Percentiles rank a stretch among this genome's conserved stretches.
Conservation (phyloP, 2,113 vertebrate species). For the Tricholaema leucomelas region DNA sequence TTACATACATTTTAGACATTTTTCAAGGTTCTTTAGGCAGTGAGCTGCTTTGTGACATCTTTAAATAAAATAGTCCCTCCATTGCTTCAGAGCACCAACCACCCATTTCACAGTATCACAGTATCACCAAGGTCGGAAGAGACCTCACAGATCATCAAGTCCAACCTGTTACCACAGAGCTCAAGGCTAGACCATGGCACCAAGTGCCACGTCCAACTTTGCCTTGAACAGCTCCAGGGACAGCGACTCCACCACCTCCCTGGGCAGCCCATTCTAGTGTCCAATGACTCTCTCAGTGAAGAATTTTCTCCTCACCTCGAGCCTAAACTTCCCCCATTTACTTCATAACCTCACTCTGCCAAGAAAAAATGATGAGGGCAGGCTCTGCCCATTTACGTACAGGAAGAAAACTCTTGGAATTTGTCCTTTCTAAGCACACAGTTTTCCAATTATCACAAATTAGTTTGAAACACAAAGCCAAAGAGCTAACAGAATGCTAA, state of each 20-base stretch:
- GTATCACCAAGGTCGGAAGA: too few relatives aligned
- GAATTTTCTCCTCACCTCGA: too few relatives aligned
- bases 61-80: not conserved
- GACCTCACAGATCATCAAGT: too few relatives aligned
- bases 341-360: not conserved
- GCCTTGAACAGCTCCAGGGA: too few relatives aligned
- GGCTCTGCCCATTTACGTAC: not conserved
- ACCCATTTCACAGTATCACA: too few relatives aligned
- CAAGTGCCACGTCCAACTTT: too few relatives aligned
- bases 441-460: conserved; percentile 19
- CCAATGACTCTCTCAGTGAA: too few relatives aligned
- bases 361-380: not conserved
- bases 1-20: not conserved
- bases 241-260: too few relatives aligned
- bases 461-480: not conserved
- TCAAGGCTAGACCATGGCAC: too few relatives aligned
- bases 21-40: not conserved
- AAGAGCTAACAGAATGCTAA: not conserved
- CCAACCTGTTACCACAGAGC: too few relatives aligned
- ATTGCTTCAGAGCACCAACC: not conserved
- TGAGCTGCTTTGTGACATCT: not conserved
- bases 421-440: not conserved
- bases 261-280: too few relatives aligned
- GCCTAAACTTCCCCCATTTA: too few relatives aligned
- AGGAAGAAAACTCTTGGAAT: not conserved